phyloP scores from a whole-genome alignment of 2,113 vertebrate genomes.

The Sterrhoptilus dennistouni region DNA sequence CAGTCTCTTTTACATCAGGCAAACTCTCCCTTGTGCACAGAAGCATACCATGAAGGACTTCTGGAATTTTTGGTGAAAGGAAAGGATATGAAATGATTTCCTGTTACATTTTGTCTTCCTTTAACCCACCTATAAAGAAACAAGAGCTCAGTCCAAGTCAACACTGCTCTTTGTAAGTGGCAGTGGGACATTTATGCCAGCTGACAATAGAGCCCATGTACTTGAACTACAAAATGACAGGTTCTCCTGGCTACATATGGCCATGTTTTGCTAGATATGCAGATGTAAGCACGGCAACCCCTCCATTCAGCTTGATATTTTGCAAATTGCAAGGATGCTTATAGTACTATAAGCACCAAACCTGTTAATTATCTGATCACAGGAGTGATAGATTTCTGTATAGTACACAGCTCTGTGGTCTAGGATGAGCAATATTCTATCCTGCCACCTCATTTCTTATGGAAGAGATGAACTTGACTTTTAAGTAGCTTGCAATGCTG shows the following conservation, averaged over 20 bases:
- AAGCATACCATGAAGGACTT: neutral
- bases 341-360: neutral
- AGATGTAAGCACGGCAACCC: neutral
- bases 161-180: neutral
- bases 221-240: neutral
- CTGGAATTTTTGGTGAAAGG: neutral
- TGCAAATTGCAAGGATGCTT: neutral
- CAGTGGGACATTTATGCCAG: neutral
- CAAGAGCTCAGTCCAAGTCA: neutral
- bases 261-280: neutral
- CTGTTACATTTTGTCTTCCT: neutral
- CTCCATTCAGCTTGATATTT: neutral
- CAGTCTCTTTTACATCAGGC: neutral
- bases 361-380: neutral
- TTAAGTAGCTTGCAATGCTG: neutral
- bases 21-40: neutral
- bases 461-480: neutral
- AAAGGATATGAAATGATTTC: neutral
- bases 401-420: neutral
- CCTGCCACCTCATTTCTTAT: neutral
- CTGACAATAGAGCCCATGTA: neutral
- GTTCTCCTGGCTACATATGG: neutral
- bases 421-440: rapidly evolving
- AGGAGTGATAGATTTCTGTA: neutral
- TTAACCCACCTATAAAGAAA: neutral